Base-by-base conservation (phyloP, 2,888 invertebrate genomes). In the Tetranychus truncatus region DNA sequence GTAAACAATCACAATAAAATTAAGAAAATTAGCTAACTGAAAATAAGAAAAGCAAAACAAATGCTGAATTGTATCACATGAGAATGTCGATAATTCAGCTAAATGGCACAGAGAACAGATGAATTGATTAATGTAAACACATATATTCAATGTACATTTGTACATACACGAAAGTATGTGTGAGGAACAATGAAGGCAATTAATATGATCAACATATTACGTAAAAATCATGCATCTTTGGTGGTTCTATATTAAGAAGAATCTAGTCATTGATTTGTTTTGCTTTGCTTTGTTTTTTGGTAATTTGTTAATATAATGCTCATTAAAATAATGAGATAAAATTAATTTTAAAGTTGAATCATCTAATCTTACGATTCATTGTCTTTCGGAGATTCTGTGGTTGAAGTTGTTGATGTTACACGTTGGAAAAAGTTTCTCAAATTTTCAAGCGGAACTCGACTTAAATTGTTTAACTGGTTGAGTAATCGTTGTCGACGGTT, bases 371-470 rank as follows among this genome's bases (percentile, higher is more conserved):
- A 55, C 9, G 55, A 55, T 55, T 55, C 55, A 55, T 55, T 55
- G 55, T 69, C 69, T 20, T 24, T 69, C 20, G 69, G 69, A 20
- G 69, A 24, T 69, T 69, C 69, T 20, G 69, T 69, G 69, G 69
- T 69, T 24, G 69, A 66, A 20, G 66, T 69, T n/a, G 69, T 69
- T 18, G 69, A 24, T 24, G 69, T 20, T 11, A 24, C 34, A 11
- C 20, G 18, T 20, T 24, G 69, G 24, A 69, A 69, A 69, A 69
- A 24, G 21, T 69, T 69, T 69, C 69, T 21, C 18, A 69, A 11
- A 69, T 69, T 69, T 69, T 20, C 34, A 21, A 69, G 20, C 5
- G 69, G 69, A 69, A 21, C 34, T 21, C 69, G 69, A 69, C 69
- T 69, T 24, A 69, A 69, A 69, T 69, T 69, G 55, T 55, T 55